Evolutionary conservation across 2,113 vertebrate genomes (phyloP).

Genomic region (Rissa tridactyla): DNA sequence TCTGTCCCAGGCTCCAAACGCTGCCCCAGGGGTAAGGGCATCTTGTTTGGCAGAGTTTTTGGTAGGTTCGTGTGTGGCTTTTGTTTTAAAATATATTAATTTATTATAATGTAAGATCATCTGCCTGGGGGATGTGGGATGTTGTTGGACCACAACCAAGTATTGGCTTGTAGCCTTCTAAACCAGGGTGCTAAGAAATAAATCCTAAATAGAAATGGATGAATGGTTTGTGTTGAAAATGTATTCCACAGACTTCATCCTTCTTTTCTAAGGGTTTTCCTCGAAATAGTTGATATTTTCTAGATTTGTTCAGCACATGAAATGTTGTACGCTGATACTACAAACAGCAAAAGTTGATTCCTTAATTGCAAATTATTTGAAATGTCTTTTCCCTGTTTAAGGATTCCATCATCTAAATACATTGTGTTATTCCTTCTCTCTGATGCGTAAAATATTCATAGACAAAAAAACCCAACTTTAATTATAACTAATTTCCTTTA

Average conservation of each 20-base stretch:
- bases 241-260: not conserved
- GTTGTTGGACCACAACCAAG: slow-evolving; percentile 54
- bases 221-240: slow-evolving; percentile 9
- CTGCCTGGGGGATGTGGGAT: slow-evolving; percentile 48
- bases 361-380: not conserved
- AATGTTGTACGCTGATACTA: not conserved
- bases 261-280: slow-evolving; percentile 7
- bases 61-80: not conserved
- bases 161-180: slow-evolving; percentile 58
- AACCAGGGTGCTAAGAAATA: slow-evolving; percentile 55
- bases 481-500: not conserved
- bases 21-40: not conserved
- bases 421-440: not conserved
- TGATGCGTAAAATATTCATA: not conserved
- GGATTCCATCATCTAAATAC: not conserved
- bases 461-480: not conserved
- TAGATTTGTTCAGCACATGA: not conserved
- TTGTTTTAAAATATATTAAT: slow-evolving; percentile 40
- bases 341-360: not conserved
- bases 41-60: not conserved
- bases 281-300: not conserved
- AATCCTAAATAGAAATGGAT: slow-evolving; percentile 36
- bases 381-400: not conserved
- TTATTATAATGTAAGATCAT: slow-evolving; percentile 59
- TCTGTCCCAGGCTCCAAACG: not conserved